Percentiles rank a stretch among this genome's conserved stretches.
Evolutionary conservation across 2,113 vertebrate species (phyloP).

Genomic region (Centropristis striata): DNA sequence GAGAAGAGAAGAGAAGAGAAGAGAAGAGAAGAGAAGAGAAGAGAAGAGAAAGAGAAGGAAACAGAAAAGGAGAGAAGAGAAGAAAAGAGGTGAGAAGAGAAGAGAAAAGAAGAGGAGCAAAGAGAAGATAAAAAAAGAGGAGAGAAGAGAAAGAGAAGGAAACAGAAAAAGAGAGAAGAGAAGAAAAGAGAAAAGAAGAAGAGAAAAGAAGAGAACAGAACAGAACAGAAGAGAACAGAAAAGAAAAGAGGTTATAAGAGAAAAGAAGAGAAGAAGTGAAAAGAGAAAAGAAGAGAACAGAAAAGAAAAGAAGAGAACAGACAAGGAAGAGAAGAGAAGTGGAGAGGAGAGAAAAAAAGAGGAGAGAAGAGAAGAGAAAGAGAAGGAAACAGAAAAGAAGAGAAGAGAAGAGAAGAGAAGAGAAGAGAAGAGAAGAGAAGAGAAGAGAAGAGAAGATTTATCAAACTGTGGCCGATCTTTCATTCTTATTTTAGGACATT

Average conservation of each 20-base stretch:
- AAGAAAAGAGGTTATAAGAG: too few species aligned
- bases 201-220: conserved; percentile 6
- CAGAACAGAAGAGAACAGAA: conserved; percentile 9
- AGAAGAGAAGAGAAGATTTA: conserved; percentile 23
- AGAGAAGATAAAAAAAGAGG: conserved; percentile 4
- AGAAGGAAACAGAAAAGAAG: conserved; percentile 11
- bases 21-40: neutral
- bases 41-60: too few species aligned
- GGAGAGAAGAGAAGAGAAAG: conserved; percentile 8
- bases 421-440: conserved; percentile 12
- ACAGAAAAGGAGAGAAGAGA: conserved; percentile 2
- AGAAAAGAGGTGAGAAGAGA: conserved; percentile 9
- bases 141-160: conserved; percentile 15
- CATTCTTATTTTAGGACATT: conserved; percentile 48
- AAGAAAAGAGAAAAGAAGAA: conserved; percentile 1
- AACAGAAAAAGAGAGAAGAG: too few species aligned
- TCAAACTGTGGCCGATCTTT: conserved; percentile 24
- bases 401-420: conserved; percentile 9
- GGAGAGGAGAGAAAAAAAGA: neutral
- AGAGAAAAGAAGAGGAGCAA: neutral
- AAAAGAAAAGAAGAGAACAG: conserved; percentile 10
- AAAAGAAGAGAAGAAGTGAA: conserved; percentile 7
- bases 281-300: neutral
- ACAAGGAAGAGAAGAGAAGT: conserved; percentile 7
- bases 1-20: conserved; percentile 17